These are phyloP conservation scores for Dryocosmus kuriphilus DNA, from an alignment of 2,888 invertebrate genomes.

Conservation along the genomic window DNA sequence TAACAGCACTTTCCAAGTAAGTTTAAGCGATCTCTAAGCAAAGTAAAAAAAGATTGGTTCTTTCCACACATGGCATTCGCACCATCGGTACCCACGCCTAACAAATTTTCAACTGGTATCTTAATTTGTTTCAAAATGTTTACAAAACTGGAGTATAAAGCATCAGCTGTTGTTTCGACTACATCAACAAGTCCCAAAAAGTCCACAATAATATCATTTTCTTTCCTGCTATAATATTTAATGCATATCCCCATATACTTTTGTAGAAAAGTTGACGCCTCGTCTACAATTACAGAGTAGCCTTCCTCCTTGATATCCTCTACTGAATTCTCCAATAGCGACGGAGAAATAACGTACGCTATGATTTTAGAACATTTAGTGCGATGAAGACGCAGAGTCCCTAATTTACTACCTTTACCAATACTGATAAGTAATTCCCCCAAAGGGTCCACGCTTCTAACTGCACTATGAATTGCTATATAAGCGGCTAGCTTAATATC, in stretches of 20 bases:
- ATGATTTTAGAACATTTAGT: conserved; percentile 60
- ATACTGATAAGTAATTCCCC: conserved; percentile 50
- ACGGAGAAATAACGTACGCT: conserved; percentile 53
- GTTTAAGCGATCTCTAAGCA: neutral
- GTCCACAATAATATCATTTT: neutral
- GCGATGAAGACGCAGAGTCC: conserved; percentile 51
- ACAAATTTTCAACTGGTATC: neutral
- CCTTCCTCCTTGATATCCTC: neutral
- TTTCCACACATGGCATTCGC: neutral
- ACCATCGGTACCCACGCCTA: neutral
- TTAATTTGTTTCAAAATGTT: neutral
- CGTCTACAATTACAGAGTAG: neutral
- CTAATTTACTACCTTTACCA: conserved; percentile 45
- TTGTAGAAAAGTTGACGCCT: neutral
- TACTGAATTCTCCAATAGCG: no score
- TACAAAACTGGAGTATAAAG: neutral
- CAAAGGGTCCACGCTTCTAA: conserved; percentile 56
- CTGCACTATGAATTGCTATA: conserved; percentile 53
- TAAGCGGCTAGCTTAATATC: conserved; percentile 53
- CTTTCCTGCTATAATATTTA: neutral
- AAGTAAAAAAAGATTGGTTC: neutral
- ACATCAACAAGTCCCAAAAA: neutral
- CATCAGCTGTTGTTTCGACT: neutral
- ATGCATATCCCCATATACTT: neutral
- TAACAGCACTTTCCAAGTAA: neutral